A percentile compares a stretch with the other conserved stretches of the same genome.
Conservation (phyloP, 2,888 invertebrate species). For the Trisateles emortualis region DNA sequence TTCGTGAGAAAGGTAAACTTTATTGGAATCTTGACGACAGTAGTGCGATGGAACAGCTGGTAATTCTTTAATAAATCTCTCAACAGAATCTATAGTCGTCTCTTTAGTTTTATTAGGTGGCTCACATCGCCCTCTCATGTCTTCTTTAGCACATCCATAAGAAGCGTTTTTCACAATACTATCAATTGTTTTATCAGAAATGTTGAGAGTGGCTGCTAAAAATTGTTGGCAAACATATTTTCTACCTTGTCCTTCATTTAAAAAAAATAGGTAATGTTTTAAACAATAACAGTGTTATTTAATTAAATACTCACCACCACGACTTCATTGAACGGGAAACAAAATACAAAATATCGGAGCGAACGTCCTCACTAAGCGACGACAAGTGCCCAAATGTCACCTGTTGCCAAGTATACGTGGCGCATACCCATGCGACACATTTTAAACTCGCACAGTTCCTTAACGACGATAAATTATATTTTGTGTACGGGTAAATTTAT, state of each 20-base stretch:
- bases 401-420: too few relatives aligned
- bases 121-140: not conserved
- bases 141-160: conserved; percentile 1
- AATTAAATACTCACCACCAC: too few relatives aligned
- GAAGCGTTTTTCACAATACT: conserved; percentile 2
- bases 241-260: conserved; percentile 5
- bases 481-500: too few relatives aligned
- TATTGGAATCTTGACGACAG: conserved; percentile 21
- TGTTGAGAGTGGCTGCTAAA: conserved; percentile 5
- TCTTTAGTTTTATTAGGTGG: conserved; percentile 8
- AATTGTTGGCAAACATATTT: conserved; percentile 6
- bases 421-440: too few relatives aligned
- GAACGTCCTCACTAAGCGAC: too few relatives aligned
- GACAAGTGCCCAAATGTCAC: too few relatives aligned
- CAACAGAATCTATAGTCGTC: not conserved
- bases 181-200: not conserved
- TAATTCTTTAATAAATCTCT: conserved; percentile 2
- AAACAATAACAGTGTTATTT: too few relatives aligned
- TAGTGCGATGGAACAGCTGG: conserved; percentile 16
- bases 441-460: too few relatives aligned
- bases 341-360: too few relatives aligned
- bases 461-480: too few relatives aligned
- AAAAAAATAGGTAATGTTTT: not conserved
- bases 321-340: too few relatives aligned
- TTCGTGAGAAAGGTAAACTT: conserved; percentile 15